Conservation (phyloP, 2,888 invertebrate species). For the Formica aserva region DNA sequence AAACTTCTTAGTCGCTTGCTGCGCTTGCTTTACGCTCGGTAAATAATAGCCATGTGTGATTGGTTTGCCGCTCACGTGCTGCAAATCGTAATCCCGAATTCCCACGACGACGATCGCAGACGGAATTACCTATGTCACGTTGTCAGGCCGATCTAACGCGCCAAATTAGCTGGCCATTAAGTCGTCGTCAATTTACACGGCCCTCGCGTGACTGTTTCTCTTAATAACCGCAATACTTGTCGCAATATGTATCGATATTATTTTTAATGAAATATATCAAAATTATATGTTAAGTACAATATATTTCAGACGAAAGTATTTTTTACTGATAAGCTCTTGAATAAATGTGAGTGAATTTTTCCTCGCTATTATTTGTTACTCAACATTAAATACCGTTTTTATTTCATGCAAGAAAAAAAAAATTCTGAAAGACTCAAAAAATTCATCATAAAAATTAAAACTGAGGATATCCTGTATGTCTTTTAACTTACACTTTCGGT, state of each 20-base stretch:
- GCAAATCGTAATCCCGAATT: conserved; percentile 46
- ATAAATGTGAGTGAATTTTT: not conserved
- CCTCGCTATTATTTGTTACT: not conserved
- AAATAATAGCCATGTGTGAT: conserved; percentile 42
- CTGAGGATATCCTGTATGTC: not conserved
- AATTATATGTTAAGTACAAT: not conserved
- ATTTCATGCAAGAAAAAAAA: not conserved
- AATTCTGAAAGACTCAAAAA: not conserved
- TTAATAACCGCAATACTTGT: not conserved
- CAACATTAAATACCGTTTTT: not conserved
- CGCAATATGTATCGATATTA: not conserved
- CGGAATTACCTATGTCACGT: conserved; percentile 32
- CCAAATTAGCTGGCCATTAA: conserved; percentile 25
- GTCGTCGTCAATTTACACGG: conserved; percentile 9
- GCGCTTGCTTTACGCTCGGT: conserved; percentile 19
- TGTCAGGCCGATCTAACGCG: conserved; percentile 15
- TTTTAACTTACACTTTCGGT: not conserved
- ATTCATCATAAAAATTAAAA: conserved; percentile 10
- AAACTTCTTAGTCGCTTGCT: conserved; percentile 26
- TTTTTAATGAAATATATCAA: not conserved
- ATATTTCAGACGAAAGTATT: not conserved
- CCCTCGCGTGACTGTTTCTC: not conserved
- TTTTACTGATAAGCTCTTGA: not conserved
- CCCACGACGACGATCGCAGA: conserved; percentile 25
- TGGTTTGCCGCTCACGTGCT: conserved; percentile 41